These are phyloP conservation scores for Erebia aethiops DNA, from an alignment of 2,888 invertebrate species.

Conservation along the genomic window DNA sequence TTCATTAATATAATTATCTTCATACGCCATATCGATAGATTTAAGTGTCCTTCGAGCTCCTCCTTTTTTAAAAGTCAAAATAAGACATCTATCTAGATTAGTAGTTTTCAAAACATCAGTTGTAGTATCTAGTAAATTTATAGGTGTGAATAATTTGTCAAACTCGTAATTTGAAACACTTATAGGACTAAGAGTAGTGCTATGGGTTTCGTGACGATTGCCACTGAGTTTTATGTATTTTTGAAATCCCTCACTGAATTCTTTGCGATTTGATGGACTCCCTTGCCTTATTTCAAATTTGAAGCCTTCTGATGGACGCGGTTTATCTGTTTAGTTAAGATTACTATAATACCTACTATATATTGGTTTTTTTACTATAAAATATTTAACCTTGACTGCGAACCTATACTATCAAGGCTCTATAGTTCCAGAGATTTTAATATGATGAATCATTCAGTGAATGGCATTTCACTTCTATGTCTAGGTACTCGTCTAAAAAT, in stretches of 20 bases:
- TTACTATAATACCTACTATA: neutral
- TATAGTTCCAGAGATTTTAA: too few species aligned
- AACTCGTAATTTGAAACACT: conserved; percentile 7
- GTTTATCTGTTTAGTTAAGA: neutral
- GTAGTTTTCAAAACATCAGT: conserved; percentile 5
- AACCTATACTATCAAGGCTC: too few species aligned
- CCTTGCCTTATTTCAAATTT: conserved; percentile 48
- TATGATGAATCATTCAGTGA: too few species aligned
- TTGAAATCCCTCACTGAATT: conserved; percentile 41
- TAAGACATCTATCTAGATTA: neutral
- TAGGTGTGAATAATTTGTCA: conserved; percentile 17
- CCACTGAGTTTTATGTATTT: conserved; percentile 48
- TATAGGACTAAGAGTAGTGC: neutral
- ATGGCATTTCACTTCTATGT: too few species aligned
- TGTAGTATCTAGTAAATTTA: neutral
- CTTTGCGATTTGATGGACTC: conserved; percentile 31
- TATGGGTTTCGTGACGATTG: neutral
- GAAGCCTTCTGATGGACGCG: conserved; percentile 46
- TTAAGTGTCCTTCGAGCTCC: neutral
- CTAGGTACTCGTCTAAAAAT: too few species aligned
- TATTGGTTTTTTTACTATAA: too few species aligned
- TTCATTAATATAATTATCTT: neutral
- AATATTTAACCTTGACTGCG: too few species aligned
- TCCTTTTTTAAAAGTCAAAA: conserved; percentile 12
- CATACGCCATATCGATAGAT: neutral